Evolutionary conservation across 2,888 invertebrate genomes (phyloP).

Genomic region (Euphydryas editha): DNA sequence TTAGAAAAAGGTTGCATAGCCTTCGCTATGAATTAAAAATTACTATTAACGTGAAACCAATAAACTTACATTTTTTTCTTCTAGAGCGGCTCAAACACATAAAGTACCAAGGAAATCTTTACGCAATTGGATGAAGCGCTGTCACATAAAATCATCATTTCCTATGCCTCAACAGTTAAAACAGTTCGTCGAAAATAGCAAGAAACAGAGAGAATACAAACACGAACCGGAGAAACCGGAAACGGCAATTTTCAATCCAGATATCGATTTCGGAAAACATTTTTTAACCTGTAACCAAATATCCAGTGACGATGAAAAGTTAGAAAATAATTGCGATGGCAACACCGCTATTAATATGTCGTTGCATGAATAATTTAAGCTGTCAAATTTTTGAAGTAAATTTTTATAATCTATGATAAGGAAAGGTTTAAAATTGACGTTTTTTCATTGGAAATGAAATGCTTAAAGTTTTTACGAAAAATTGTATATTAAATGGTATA

Average conservation of each 20-base stretch:
- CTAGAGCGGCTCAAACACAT: constrained; percentile 84
- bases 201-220: constrained; percentile 70
- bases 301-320: constrained; percentile 69
- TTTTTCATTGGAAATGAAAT: background rate
- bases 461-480: background rate
- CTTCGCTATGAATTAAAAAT: too few species aligned
- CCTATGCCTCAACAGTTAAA: constrained; percentile 84
- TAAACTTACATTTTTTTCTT: background rate
- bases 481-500: background rate
- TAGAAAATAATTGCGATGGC: constrained; percentile 47
- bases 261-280: constrained; percentile 74
- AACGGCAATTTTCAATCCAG: constrained; percentile 48
- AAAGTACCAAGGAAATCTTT: constrained; percentile 84
- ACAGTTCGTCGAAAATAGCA: constrained; percentile 82
- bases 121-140: constrained; percentile 85
- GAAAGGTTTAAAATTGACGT: background rate
- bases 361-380: constrained; percentile 56
- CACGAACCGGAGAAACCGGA: constrained; percentile 45
- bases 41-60: too few species aligned
- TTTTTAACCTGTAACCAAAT: constrained; percentile 60
- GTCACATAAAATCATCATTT: constrained; percentile 84
- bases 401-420: background rate
- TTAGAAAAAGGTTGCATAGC: too few species aligned
- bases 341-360: constrained; percentile 68
- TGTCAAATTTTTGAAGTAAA: background rate